Evolutionary conservation across 2,113 vertebrate species (phyloP), one percentile per base, ranked within the genome.

Genomic region (Cranoglanis bouderius): DNA sequence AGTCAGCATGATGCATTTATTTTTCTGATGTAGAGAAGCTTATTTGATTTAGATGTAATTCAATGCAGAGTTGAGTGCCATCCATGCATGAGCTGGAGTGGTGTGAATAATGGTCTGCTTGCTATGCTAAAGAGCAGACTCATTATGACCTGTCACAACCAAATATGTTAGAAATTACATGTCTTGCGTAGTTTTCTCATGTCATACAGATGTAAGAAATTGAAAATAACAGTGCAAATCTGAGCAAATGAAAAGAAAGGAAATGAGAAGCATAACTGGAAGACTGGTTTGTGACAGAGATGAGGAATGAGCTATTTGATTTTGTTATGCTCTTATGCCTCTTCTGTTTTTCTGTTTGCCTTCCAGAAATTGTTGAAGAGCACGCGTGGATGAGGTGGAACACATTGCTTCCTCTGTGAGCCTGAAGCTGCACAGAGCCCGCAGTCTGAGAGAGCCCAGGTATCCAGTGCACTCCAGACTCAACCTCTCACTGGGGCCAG

Each of bases 1-100:
- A 90, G 85, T 90, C 88, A 84, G 88, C 49, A 85, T 24, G 49
- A 89, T 70, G 75, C 81, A 84, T 90, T 91, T 93, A 86, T 92
- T 92, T 91, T 87, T 87, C 89, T 88, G 49, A 87, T 84, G 40
- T 80, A 90, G 84, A 78, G 84, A 84, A 84, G 84, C 77, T 91
- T 89, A 89, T 92, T 93, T 91, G 91, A 91, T 92, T 92, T 80
- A 87, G 75, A 91, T 84, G 84, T 92, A 93, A 92, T 91, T 89
- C 85, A 82, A 43, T 88, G 84, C 91, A 91, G 91, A 87, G 90
- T n/a, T 51, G n/a, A 63, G 84, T 87, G 40, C 57, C 70, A 51
- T 75, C 90, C 86, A 74, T 85, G 86, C 55, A 88, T 80, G 78
- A 43, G 70, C 35, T 85, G 38, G 51, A 87, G 65, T 32, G 67